Evolutionary conservation across 2,888 invertebrate species (phyloP).

Genomic region (Platycheirus rosarum): DNA sequence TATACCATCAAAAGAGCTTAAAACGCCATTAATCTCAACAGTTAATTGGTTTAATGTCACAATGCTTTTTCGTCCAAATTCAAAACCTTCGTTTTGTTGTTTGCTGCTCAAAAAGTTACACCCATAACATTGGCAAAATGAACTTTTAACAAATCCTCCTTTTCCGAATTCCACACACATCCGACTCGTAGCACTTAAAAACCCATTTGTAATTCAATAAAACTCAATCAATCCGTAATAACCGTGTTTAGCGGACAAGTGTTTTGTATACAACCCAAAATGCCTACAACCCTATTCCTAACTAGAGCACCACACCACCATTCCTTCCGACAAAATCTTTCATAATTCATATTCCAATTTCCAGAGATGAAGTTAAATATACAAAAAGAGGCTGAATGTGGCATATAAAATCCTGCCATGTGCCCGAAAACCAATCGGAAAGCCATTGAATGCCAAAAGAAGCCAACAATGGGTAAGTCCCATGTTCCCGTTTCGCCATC

Average conservation of each 20-base stretch:
- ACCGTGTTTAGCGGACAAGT: slow-evolving; percentile 70
- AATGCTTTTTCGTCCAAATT: no score
- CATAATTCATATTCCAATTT: slow-evolving; percentile 65
- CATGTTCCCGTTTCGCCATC: slow-evolving; percentile 54
- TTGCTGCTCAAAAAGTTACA: no score
- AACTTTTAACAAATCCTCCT: slow-evolving; percentile 21
- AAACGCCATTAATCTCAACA: no score
- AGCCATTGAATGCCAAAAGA: slow-evolving; percentile 40
- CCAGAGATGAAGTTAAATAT: slow-evolving; percentile 18
- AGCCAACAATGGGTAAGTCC: slow-evolving; percentile 19
- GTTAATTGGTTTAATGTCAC: no score
- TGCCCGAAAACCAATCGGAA: slow-evolving; percentile 69
- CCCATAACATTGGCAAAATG: no score
- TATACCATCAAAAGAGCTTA: no score
- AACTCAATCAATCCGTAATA: slow-evolving; percentile 67
- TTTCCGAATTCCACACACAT: slow-evolving; percentile 18
- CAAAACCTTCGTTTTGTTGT: no score
- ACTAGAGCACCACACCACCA: neutral
- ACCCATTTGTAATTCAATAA: slow-evolving; percentile 65
- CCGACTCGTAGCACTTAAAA: slow-evolving; percentile 54
- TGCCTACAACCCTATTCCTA: neutral
- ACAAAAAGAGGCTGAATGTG: slow-evolving; percentile 18
- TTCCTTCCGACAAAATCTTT: slow-evolving; percentile 13
- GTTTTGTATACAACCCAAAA: slow-evolving; percentile 64
- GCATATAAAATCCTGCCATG: slow-evolving; percentile 63